A percentile compares a stretch with the other conserved stretches of the same genome.
Evolutionary conservation across 2,888 invertebrate species (phyloP).

Genomic region (Dromius quadrimaculatus): DNA sequence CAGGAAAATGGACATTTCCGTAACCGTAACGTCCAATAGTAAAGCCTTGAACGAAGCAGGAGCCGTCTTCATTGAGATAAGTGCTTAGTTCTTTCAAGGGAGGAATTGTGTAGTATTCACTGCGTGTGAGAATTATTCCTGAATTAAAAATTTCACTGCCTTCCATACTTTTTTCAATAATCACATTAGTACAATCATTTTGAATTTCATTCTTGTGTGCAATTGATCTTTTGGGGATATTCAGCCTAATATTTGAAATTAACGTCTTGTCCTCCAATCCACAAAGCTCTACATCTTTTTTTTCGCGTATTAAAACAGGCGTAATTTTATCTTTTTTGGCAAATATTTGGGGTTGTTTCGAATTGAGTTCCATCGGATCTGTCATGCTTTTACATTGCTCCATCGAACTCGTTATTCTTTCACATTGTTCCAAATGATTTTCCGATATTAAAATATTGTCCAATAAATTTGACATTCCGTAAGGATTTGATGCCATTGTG

Average conservation of each 20-base stretch:
- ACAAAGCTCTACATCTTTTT: constrained; percentile 9
- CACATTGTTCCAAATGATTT: constrained; percentile 8
- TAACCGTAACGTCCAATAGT: constrained; percentile 91
- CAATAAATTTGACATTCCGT: constrained; percentile 88
- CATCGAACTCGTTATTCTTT: too few species aligned
- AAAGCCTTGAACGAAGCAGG: constrained; percentile 81
- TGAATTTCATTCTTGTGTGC: constrained; percentile 6
- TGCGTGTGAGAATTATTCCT: constrained; percentile 81
- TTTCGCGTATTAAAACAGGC: constrained; percentile 1
- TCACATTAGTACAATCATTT: too few species aligned
- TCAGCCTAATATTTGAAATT: constrained; percentile 15
- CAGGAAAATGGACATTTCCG: constrained; percentile 90
- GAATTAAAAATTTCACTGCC: background rate
- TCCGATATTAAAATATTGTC: constrained; percentile 69
- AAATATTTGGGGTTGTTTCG: constrained; percentile 18
- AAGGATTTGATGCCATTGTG: constrained; percentile 81
- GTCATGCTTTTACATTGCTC: too few species aligned
- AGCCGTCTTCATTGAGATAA: constrained; percentile 79
- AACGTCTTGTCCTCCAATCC: constrained; percentile 36
- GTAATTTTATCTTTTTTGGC: background rate
- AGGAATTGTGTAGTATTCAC: constrained; percentile 94
- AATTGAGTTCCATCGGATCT: constrained; percentile 62
- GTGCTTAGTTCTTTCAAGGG: constrained; percentile 82
- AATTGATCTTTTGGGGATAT: constrained; percentile 39
- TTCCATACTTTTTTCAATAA: background rate